phyloP scores from a whole-genome alignment of 1,140 invertebrate genomes.

The Drosophila orena region DNA sequence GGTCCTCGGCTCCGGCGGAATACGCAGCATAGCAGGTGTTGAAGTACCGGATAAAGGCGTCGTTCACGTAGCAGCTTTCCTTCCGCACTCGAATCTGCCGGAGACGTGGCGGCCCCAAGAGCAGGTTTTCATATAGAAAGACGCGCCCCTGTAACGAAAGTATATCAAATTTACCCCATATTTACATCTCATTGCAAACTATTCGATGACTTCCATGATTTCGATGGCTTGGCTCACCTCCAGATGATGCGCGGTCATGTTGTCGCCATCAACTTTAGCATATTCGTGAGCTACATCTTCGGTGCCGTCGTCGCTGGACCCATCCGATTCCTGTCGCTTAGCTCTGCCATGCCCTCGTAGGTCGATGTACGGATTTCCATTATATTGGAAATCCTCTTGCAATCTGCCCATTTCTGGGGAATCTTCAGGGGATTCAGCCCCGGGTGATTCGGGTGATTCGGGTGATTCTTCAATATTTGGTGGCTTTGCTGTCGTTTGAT shows the following conservation, averaged over 20 bases:
- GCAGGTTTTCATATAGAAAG: conserved; percentile 66
- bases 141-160: conserved; percentile 33
- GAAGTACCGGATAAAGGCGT: conserved; percentile 74
- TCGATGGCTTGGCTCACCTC: neutral
- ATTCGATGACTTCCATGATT: too few relatives aligned
- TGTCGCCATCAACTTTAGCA: neutral
- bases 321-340: too few relatives aligned
- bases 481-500: neutral
- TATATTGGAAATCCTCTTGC: neutral
- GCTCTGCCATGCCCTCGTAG: neutral
- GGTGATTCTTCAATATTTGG: neutral
- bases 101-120: conserved; percentile 73
- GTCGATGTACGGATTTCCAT: neutral
- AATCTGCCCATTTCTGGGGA: neutral
- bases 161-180: neutral
- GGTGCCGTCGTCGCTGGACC: too few relatives aligned
- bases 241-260: neutral
- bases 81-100: conserved; percentile 66
- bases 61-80: conserved; percentile 68
- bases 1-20: conserved; percentile 36
- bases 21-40: conserved; percentile 69
- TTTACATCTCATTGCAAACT: too few relatives aligned
- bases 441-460: neutral
- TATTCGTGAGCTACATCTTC: neutral
- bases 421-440: neutral